Evolutionary conservation across 2,888 invertebrate genomes (phyloP).

Genomic region (Ceriagrion tenellum): DNA sequence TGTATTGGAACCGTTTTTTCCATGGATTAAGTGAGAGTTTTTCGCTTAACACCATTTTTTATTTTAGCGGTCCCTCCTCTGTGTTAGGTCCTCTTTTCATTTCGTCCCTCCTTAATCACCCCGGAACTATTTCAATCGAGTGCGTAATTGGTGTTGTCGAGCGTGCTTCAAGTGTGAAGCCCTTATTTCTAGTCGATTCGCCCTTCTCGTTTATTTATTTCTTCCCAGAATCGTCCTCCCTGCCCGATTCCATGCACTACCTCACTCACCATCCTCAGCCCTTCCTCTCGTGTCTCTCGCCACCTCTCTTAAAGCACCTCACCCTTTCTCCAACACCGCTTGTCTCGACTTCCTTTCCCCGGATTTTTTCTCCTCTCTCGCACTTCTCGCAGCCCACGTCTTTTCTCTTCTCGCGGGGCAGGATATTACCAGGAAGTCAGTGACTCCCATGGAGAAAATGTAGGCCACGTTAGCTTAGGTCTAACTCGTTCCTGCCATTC

Average conservation of each 20-base stretch:
- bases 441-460: constrained; percentile 51
- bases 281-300: background rate
- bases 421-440: constrained; percentile 64
- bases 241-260: constrained; percentile 37
- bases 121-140: constrained; percentile 4
- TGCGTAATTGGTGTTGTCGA: constrained; percentile 38
- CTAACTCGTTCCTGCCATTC: constrained; percentile 43
- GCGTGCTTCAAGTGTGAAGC: background rate
- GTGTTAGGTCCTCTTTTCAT: constrained; percentile 10
- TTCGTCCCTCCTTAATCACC: background rate
- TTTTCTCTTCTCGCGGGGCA: constrained; percentile 36
- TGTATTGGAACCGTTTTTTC: background rate
- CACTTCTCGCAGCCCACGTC: constrained; percentile 45
- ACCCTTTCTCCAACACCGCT: background rate
- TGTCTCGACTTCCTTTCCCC: background rate
- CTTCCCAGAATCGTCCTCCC: background rate
- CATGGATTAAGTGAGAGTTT: background rate
- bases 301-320: background rate
- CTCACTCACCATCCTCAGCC: constrained; percentile 16
- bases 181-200: background rate
- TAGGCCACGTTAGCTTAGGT: constrained; percentile 56
- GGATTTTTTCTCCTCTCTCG: background rate
- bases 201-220: background rate
- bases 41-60: background rate
- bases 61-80: background rate